Evolutionary conservation across 2,888 invertebrate genomes (phyloP), one percentile per base, ranked within the genome.

Genomic region (Bimastos eiseni): DNA sequence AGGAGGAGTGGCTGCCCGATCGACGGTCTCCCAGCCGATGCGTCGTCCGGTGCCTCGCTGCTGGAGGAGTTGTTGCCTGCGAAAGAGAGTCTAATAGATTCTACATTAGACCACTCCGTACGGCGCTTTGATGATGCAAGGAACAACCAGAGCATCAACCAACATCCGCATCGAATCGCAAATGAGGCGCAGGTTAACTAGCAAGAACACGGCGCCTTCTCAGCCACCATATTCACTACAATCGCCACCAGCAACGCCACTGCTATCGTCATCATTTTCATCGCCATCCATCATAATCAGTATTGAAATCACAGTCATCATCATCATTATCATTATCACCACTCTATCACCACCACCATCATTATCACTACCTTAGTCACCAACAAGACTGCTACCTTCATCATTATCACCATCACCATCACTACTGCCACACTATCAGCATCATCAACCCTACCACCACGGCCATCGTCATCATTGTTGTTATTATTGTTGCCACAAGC

Each of bases 261-360:
- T 0, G 90, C 21, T 38, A 90, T 90, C 38, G 90, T 5, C 38
- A 90, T 90, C 88, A 90, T 37, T 13, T 90, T 37, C 37, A 90
- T 37, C 88, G n/a, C n/a, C n/a, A n/a, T n/a, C n/a, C 21, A 90
- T 89, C 88, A 90, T 90, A 11, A 90, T 21, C 37, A 90, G 4
- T 4, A 90, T 89, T 4, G 38, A 37, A 37, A 90, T 90, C 37
- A 90, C 21, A n/a, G n/a, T n/a, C n/a, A 90, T 21, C 2, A 90
- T 90, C 88, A 90, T 90, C 38, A 90, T 5, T 33, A 90, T 90
- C 88, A 90, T 37, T 13, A 90, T 37, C 37, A 90, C n/a, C 88
- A n/a, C n/a, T n/a, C n/a, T n/a, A 90, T 37, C 88, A 90, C 89
- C 37, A 90, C 89, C n/a, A 90, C n/a, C 21, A 90, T 89, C 88